Evolutionary conservation across 1,140 invertebrate species (phyloP), one percentile per base, ranked within the genome.

Genomic region (Cylas formicarius): DNA sequence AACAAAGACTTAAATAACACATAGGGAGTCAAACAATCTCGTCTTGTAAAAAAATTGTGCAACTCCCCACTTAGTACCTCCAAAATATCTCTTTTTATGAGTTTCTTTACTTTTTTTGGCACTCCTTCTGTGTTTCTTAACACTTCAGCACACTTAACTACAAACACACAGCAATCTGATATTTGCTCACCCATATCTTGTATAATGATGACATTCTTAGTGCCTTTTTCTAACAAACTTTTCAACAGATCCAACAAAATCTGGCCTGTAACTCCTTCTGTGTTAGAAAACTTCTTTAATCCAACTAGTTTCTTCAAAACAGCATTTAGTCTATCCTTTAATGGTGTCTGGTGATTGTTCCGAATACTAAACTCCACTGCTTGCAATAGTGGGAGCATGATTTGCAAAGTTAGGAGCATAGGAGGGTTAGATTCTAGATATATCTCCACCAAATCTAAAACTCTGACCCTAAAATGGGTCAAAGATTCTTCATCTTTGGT

Each of bases 361-460:
- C 77, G 75, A 33, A 82, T 78, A 44, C 76, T 75, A 57, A 76
- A 78, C 58, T 84, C 80, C 2, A 84, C 53, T 37, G 76, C 67
- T 45, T 75, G 69, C 19, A 79, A 77, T 1, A 85, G 55, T 0
- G 80, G 75, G 1, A 77, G 63, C 26, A 84, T 72, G 67, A 83
- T 78, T 44, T 77, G 75, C n/a, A 84, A 56, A 22, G 72, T 71
- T 11, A 80, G 64, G 24, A 75, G 67, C 74, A 85, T 75, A 1
- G 75, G 69, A 4, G 80, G 78, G 28, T 72, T 71, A 36, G 76
- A 77, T 44, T 82, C 78, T 26, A 83, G 56, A 60, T 83, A 84
- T 44, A 76, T 80, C 46, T 83, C 77, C 10, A 84, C 62, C 10
- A 86, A 67, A 70, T 84, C 82, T 31, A 84, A 68, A 17, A 78